phyloP scores from a whole-genome alignment of 2,797 vertebrate species.

The Cryptoprocta ferox region DNA sequence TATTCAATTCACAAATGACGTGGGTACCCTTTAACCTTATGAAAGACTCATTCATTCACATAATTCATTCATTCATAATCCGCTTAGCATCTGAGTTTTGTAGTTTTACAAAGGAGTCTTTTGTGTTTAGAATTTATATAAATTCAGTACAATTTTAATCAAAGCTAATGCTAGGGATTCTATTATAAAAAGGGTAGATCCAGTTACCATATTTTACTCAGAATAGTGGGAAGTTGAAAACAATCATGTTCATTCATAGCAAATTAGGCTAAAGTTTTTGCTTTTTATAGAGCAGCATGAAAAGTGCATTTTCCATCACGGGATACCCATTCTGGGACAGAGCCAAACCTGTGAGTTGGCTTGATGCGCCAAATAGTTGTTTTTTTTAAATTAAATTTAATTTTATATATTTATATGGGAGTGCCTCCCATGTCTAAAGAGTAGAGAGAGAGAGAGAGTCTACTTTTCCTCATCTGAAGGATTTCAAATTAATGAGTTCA shows the following conservation, averaged over 20 bases:
- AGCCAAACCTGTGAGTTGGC: neutral
- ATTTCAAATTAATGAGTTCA: neutral
- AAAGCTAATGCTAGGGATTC: conserved; percentile 30
- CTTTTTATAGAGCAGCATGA: neutral
- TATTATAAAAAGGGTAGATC: neutral
- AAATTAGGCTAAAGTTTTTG: neutral
- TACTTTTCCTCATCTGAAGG: conserved; percentile 37
- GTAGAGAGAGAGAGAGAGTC: neutral
- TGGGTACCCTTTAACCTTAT: conserved; percentile 39
- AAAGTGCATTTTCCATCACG: neutral
- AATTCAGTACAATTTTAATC: conserved; percentile 57
- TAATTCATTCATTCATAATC: conserved; percentile 52
- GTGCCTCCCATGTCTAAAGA: neutral
- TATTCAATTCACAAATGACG: neutral
- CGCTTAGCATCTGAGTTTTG: neutral
- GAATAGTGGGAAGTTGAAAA: conserved; percentile 26
- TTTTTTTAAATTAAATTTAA: neutral
- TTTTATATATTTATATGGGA: no score
- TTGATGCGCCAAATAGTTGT: neutral
- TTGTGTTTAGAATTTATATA: conserved; percentile 58
- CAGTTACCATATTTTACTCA: conserved; percentile 40
- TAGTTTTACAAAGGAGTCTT: conserved; percentile 19
- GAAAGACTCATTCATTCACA: conserved; percentile 46
- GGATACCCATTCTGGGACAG: neutral
- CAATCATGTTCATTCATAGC: neutral